Percentiles rank a stretch among this genome's conserved stretches.
Conservation (phyloP, 2,797 vertebrate species). For the Danio albolineatus region DNA sequence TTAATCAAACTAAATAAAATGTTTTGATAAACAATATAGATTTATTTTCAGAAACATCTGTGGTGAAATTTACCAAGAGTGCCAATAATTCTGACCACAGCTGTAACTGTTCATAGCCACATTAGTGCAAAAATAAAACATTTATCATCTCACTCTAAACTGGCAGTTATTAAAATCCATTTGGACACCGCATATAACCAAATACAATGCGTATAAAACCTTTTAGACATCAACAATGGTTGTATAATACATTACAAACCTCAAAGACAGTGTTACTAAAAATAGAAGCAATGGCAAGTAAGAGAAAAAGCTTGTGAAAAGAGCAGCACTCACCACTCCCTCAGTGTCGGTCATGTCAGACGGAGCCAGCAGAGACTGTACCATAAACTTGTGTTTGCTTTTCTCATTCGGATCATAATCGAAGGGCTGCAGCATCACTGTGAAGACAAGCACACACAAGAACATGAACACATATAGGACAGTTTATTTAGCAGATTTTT, state of each 20-base stretch:
- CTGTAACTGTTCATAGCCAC: neutral
- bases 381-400: slow-evolving; percentile 99
- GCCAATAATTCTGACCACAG: too few species aligned
- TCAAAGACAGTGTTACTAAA: neutral
- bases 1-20: too few species aligned
- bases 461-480: neutral
- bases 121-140: neutral
- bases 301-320: neutral
- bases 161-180: neutral
- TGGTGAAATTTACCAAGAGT: too few species aligned
- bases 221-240: neutral
- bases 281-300: neutral
- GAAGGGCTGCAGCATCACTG: slow-evolving; percentile 99
- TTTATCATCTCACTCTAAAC: neutral
- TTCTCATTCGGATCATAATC: slow-evolving; percentile 99
- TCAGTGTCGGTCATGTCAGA: slow-evolving; percentile 98
- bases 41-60: too few species aligned
- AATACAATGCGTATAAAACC: neutral
- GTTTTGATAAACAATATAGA: too few species aligned
- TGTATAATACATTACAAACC: neutral
- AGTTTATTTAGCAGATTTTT: neutral
- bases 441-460: slow-evolving; percentile 35
- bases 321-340: slow-evolving; percentile 89
- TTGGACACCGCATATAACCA: neutral
- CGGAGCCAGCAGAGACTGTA: slow-evolving; percentile 96